Base-by-base conservation (phyloP, 2,113 vertebrate species). In the Poeciliopsis retropinna region DNA sequence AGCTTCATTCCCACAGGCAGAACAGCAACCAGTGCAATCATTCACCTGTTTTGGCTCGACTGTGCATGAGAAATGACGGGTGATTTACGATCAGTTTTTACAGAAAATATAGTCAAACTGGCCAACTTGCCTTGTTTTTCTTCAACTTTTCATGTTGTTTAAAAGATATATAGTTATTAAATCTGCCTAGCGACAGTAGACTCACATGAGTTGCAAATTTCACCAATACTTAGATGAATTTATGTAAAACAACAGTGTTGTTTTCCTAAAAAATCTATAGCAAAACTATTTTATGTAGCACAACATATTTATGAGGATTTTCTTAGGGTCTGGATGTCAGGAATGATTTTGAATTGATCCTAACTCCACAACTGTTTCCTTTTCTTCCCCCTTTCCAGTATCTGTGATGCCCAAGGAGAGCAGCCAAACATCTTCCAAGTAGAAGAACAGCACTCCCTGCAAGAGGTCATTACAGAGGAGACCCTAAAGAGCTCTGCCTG, bases 341-440 rank as follows among this genome's bases (percentile, higher is more conserved):
- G 25, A 25, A 25, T 69, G 30, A 31, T 10, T 11, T 0, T 19
- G 11, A 25, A 12, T 14, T 4, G 6, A 67, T 54, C 22, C 60
- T 79, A 70, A 81, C 29, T n/a, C 0, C 31, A 65, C n/a, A 1
- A 5, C 30, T 0, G 12, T 37, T 60, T 60, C 12, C 14, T 57
- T 5, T 27, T 13, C 22, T 17, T 28, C 17, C 0, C 1, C 17
- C 28, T 14, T 30, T 63, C 3, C 32, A 99, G 97, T 86, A 98
- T 99, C 92, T 97, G 97, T 3, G 97, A 98, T 19, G 95, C 94
- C 1, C 93, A 95, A 85, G 93, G 93, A 14, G 98, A 98, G 80
- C 95, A 98, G 84, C 91, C 94, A 67, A 96, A 97, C 90, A 91
- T 98, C 92, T 99, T 99, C 93, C 95, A 98, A 86, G 94, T 99